Evolutionary conservation across 2,888 invertebrate genomes (phyloP).

Genomic region (Myopa testacea): DNA sequence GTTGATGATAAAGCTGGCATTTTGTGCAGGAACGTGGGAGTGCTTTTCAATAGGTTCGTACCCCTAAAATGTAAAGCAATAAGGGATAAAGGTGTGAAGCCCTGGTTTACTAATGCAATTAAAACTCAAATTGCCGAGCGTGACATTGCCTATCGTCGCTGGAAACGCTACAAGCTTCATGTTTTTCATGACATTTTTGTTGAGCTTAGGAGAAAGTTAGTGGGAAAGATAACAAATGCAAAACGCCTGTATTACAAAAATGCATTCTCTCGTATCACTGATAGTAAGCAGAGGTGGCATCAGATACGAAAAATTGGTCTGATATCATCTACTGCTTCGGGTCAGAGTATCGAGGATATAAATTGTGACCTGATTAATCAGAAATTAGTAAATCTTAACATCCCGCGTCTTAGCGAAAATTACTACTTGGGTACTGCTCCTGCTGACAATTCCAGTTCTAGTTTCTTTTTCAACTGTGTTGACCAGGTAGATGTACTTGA

Average conservation of each 20-base stretch:
- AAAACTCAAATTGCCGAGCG: not conserved
- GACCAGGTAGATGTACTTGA: constrained; percentile 2
- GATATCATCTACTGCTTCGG: not conserved
- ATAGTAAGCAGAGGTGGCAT: not conserved
- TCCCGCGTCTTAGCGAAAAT: not conserved
- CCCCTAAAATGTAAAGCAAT: not conserved
- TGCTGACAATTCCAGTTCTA: not conserved
- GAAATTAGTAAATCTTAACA: not conserved
- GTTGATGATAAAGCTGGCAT: not conserved
- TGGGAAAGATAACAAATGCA: no score
- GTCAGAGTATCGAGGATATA: not conserved
- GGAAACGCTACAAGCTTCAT: not conserved
- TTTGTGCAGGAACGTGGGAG: not conserved
- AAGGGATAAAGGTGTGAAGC: not conserved
- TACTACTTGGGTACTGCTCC: not conserved
- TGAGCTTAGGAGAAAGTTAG: not conserved
- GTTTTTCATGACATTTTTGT: not conserved
- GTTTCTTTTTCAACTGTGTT: not conserved
- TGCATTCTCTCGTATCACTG: not conserved
- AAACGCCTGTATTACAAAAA: not conserved
- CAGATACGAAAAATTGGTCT: not conserved
- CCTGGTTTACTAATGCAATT: not conserved
- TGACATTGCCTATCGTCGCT: not conserved
- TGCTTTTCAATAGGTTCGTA: not conserved
- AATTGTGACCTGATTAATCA: not conserved